Base-by-base conservation (phyloP, 2,113 vertebrate genomes). In the Taxidea taxus region DNA sequence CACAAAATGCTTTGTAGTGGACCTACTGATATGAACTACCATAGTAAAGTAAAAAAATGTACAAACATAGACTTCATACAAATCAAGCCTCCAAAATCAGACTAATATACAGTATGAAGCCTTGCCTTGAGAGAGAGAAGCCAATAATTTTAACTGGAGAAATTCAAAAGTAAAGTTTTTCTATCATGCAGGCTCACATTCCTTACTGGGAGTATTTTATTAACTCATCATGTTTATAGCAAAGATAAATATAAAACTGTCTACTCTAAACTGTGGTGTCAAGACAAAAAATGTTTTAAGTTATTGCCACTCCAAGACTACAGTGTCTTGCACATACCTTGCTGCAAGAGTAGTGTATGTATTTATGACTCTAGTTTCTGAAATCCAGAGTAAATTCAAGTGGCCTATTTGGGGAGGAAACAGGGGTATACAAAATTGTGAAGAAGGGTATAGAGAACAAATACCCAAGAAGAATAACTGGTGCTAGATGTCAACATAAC, bases 321-420 rank as follows among this genome's bases (percentile, higher is more conserved):
- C 25, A 83, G 54, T 83, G 9, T 7, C 34, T 89, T 87, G 16
- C 34, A 82, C 7, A 3, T 37, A 77, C 51, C 70, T 74, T 95
- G 54, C 39, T 87, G 7, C 84, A 97, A 70, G n/a, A 82, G 42
- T 87, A 70, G n/a, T 74, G 5, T 74, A 44, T 56, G 9, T 96
- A 37, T 68, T 87, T 92, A 44, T 31, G 34, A 96, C 68, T 87
- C 80, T 56, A 62, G 20, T 68, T 56, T 62, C 44, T 49, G 20
- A 44, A 77, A 27, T 47, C n/a, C 86, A 92, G 23, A 80, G 64
- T 80, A 97, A 88, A 96, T 87, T 87, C 58, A 91, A 91, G 49
- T 62, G 74, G 44, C 11, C 42, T 77, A 56, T 83, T 54, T 94
- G 31, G 34, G 37, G 37, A 95, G 5, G 31, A 93, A 89, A 83